Evolutionary conservation across 2,113 vertebrate genomes (phyloP).

Genomic region (Scatophagus argus): DNA sequence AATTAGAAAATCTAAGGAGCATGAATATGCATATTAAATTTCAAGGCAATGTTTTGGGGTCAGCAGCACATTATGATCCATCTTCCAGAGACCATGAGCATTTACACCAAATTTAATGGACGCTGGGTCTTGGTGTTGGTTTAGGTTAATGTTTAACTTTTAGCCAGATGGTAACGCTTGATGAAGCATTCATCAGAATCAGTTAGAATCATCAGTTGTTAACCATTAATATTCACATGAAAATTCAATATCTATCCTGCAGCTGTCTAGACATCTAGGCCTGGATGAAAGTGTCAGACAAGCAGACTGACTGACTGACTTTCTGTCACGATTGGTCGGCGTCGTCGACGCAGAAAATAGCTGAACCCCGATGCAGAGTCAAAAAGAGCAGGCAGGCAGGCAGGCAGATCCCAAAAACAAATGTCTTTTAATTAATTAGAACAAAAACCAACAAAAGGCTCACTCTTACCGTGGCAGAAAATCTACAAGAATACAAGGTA

Average conservation of each 20-base stretch:
- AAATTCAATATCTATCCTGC: not conserved
- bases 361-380: no score
- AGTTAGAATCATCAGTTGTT: not conserved
- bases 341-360: no score
- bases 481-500: no score
- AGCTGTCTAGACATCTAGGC: not conserved
- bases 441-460: no score
- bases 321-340: no score
- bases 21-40: no score
- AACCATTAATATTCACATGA: not conserved
- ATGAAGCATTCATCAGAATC: not conserved
- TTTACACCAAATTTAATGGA: not conserved
- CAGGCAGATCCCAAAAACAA: no score
- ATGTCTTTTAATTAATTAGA: no score
- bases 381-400: no score
- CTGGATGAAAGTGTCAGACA: not conserved
- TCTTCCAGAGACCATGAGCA: not conserved
- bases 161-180: no score
- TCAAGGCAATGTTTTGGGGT: no score
- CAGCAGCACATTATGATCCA: not conserved
- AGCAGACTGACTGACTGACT: not conserved
- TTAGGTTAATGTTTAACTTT: not conserved
- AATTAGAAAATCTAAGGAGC: not conserved
- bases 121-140: not conserved
- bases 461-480: no score